Evolutionary conservation across 2,888 invertebrate species (phyloP), one percentile per base, ranked within the genome.

Genomic region (Poecilobothrus nobilitatus): DNA sequence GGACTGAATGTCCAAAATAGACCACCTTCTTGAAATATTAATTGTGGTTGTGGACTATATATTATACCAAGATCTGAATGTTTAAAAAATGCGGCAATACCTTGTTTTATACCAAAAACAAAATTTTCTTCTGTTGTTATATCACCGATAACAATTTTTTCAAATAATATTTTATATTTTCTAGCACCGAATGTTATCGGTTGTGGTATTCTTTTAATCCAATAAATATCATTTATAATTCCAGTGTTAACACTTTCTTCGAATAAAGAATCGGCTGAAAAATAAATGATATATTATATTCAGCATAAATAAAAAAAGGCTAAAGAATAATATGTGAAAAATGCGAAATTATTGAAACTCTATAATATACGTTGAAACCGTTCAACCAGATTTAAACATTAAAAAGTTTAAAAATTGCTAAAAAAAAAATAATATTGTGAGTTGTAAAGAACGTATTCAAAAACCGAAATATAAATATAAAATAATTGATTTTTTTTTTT

Each of bases 1-100:
- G 83, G 81, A 75, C 83, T 83, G 71, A 83, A 83, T 79, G 83
- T 81, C 72, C 79, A 84, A 71, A 75, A 83, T 4, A 74, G 66
- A 8, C 76, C 78, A 67, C 79, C 79, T 72, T 83, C 82, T 6
- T 76, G 74, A 83, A 83, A 84, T 12, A 83, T 74, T 0, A 82
- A 80, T 5, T 83, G 73, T 18, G 74, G 74, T 33, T 80, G 71
- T 0, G 83, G 83, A 0, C 83, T 83, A 15, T 76, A 72, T 1
- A 84, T 70, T 15, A 83, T 74, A 37, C 82, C 76, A 61, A 76
- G 74, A 65, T 82, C 81, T 67, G 79, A 74, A 9, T 77, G 76
- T 44, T 76, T 72, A 65, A 84, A 77, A 67, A 81, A 80, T 61
- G 78, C 77, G 20, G 74, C 74, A 27, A 83, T 70, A 20, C 81